Evolutionary conservation across 2,888 invertebrate genomes (phyloP).

Genomic region (Oscheius onirici): DNA sequence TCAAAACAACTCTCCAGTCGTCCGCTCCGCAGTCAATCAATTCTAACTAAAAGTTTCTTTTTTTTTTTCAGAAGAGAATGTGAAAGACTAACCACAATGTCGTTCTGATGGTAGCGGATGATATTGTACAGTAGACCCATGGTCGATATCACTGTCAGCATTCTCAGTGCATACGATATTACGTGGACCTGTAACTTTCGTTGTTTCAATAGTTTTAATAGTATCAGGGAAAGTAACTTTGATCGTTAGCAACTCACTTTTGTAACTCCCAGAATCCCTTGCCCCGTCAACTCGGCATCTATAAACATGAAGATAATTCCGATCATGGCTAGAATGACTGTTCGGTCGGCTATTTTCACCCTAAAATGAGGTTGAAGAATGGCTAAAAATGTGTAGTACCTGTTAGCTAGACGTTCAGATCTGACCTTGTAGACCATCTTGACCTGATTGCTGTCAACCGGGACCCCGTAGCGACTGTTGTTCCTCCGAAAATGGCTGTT

Average conservation of each 20-base stretch:
- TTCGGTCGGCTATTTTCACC: slow-evolving; percentile 51
- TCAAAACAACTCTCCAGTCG: slow-evolving; percentile 99
- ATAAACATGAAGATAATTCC: slow-evolving; percentile 67
- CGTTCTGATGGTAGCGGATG: slow-evolving; percentile 68
- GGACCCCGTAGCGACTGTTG: slow-evolving; percentile 69
- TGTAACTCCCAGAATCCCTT: slow-evolving; percentile 49
- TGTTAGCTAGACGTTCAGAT: slow-evolving; percentile 47
- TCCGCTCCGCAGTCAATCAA: slow-evolving; percentile 99
- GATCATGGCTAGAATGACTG: slow-evolving; percentile 54
- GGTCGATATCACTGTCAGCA: slow-evolving; percentile 60
- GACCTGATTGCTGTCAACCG: slow-evolving; percentile 66
- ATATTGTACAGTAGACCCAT: slow-evolving; percentile 62
- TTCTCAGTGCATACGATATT: slow-evolving; percentile 58
- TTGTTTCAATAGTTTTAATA: no score
- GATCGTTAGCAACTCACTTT: slow-evolving; percentile 14
- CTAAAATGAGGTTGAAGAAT: slow-evolving; percentile 11
- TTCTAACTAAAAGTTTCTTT: slow-evolving; percentile 88
- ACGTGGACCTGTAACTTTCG: slow-evolving; percentile 45
- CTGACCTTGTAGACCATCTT: slow-evolving; percentile 69
- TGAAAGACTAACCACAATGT: slow-evolving; percentile 58
- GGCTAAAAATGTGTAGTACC: neutral
- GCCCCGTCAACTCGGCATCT: slow-evolving; percentile 68
- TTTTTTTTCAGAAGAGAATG: no score
- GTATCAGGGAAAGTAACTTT: no score
- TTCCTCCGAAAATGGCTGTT: slow-evolving; percentile 49